Conservation (phyloP, 23 tunicate species). For the Clavelina lepadiformis region DNA sequence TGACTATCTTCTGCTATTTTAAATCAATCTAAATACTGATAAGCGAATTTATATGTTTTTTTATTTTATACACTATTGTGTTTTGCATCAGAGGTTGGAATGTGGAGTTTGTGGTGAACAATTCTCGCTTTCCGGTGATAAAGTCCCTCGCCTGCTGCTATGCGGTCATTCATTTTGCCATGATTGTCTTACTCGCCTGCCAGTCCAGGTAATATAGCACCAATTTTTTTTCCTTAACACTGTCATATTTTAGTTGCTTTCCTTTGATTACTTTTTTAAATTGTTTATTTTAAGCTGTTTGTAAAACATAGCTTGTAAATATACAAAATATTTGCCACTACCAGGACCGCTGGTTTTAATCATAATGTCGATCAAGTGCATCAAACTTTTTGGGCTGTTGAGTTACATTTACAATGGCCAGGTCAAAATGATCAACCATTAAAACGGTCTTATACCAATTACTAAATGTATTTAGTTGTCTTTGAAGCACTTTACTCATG, state of each 20-base stretch:
- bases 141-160: slow-evolving; percentile 50
- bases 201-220: slow-evolving; percentile 32
- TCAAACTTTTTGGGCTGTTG: too few relatives aligned
- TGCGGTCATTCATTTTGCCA: slow-evolving; percentile 77
- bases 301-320: not conserved
- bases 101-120: slow-evolving; percentile 82
- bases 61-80: not conserved
- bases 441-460: too few relatives aligned
- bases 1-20: not conserved
- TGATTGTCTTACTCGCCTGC: slow-evolving; percentile 52
- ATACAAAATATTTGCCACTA: not conserved
- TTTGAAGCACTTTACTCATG: too few relatives aligned
- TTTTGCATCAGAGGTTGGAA: slow-evolving; percentile 30
- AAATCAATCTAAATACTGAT: not conserved
- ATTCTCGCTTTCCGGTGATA: slow-evolving; percentile 62
- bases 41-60: not conserved
- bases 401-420: too few relatives aligned
- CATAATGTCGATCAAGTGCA: too few relatives aligned
- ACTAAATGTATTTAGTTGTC: too few relatives aligned
- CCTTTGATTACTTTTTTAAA: not conserved
- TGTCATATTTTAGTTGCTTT: not conserved
- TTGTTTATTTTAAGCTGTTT: not conserved
- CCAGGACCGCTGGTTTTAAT: too few relatives aligned
- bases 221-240: too few relatives aligned
- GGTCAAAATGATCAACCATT: too few relatives aligned